A percentile compares a stretch with the other conserved stretches of the same genome.
These are phyloP conservation scores for Periplaneta americana DNA, from an alignment of 1,140 invertebrate species.

Conservation along the genomic window DNA sequence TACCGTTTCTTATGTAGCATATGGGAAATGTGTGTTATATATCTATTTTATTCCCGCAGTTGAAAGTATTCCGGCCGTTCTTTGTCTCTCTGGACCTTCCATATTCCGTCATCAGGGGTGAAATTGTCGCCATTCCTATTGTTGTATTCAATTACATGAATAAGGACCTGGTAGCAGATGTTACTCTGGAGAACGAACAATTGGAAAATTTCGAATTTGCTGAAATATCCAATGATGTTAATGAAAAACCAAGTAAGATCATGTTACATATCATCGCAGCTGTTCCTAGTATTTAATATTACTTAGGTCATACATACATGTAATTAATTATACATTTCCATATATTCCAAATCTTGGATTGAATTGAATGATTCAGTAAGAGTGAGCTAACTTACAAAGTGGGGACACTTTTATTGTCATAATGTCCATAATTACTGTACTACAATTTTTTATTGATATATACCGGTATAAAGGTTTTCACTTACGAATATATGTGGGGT, in stretches of 20 bases:
- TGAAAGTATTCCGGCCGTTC: conserved; percentile 84
- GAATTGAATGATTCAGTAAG: no score
- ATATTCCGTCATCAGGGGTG: conserved; percentile 83
- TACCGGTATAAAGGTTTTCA: no score
- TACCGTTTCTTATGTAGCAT: background rate
- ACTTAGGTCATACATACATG: background rate
- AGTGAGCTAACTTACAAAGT: no score
- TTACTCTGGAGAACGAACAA: conserved; percentile 77
- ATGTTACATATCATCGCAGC: background rate
- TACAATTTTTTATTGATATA: no score
- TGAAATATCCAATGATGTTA: conserved; percentile 61
- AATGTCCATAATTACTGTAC: no score
- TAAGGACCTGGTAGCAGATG: conserved; percentile 70
- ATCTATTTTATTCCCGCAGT: conserved; percentile 34
- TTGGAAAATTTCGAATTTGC: conserved; percentile 76
- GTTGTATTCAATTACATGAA: conserved; percentile 89
- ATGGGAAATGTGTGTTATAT: background rate
- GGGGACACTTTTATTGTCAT: no score
- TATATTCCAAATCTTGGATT: no score
- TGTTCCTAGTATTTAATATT: background rate
- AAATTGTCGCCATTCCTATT: conserved; percentile 84
- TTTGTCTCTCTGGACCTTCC: conserved; percentile 84
- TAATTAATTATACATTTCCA: no score
- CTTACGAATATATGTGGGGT: no score
- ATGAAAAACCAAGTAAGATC: conserved; percentile 47